Evolutionary conservation across 2,113 vertebrate species (phyloP).

Genomic region (Pedionomus torquatus): DNA sequence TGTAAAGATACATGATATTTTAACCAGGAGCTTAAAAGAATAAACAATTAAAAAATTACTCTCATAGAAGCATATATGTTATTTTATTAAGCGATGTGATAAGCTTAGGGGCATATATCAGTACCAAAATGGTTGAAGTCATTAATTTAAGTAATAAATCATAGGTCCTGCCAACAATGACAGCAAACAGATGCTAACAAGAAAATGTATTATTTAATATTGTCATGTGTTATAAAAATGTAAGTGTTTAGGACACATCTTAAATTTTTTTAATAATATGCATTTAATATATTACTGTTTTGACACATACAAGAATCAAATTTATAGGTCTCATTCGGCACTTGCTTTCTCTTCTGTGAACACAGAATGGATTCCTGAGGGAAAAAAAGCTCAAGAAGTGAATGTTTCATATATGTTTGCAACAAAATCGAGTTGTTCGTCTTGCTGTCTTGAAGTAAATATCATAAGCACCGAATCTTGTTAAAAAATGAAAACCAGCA

Average conservation of each 20-base stretch:
- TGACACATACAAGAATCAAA: slow-evolving; percentile 76
- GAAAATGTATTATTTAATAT: slow-evolving; percentile 82
- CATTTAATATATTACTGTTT: slow-evolving; percentile 79
- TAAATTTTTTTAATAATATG: slow-evolving; percentile 82
- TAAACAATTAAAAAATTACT: slow-evolving; percentile 75
- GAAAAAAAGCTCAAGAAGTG: slow-evolving; percentile 42
- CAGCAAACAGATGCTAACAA: slow-evolving; percentile 84
- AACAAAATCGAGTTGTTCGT: slow-evolving; percentile 64
- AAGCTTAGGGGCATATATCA: slow-evolving; percentile 77
- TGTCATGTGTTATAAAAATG: slow-evolving; percentile 77
- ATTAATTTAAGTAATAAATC: slow-evolving; percentile 83
- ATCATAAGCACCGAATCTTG: slow-evolving; percentile 47
- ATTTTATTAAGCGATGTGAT: slow-evolving; percentile 76
- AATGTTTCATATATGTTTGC: slow-evolving; percentile 57
- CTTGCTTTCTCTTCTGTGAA: slow-evolving; percentile 72
- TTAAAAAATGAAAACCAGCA: slow-evolving; percentile 11
- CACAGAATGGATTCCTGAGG: slow-evolving; percentile 52
- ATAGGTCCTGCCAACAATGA: slow-evolving; percentile 75
- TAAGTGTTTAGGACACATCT: slow-evolving; percentile 76
- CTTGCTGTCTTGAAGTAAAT: slow-evolving; percentile 60
- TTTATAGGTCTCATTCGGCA: slow-evolving; percentile 71
- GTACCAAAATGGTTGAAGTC: slow-evolving; percentile 76
- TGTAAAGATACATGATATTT: slow-evolving; percentile 40
- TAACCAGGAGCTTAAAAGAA: slow-evolving; percentile 61
- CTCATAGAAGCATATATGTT: slow-evolving; percentile 59